A percentile compares a stretch with the other conserved stretches of the same genome.
Evolutionary conservation across 1,140 invertebrate genomes (phyloP).

Genomic region (Dysdera silvatica): DNA sequence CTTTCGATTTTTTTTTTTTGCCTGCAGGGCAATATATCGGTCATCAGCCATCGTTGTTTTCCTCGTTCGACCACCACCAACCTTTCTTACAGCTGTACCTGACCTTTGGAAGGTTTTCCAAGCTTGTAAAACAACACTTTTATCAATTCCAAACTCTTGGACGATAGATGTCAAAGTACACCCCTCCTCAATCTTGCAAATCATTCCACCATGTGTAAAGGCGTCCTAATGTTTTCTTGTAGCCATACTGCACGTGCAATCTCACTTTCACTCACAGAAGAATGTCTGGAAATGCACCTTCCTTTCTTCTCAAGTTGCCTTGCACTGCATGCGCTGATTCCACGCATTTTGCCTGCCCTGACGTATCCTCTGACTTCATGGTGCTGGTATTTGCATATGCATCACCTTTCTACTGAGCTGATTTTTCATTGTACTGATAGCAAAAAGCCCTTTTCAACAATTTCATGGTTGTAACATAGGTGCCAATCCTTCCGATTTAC

Average conservation of each 20-base stretch:
- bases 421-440: too few species aligned
- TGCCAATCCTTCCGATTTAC: too few species aligned
- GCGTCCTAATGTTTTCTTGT: not conserved
- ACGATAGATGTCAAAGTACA: not conserved
- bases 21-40: too few species aligned
- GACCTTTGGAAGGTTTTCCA: not conserved
- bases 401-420: too few species aligned
- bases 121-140: not conserved
- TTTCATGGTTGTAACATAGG: too few species aligned
- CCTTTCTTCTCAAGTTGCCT: not conserved
- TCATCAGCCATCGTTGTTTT: not conserved
- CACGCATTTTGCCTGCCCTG: not conserved
- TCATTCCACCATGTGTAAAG: not conserved
- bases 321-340: not conserved
- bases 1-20: too few species aligned
- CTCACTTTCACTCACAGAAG: too few species aligned
- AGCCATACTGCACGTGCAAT: too few species aligned
- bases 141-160: not conserved
- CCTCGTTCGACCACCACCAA: not conserved
- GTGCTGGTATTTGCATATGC: too few species aligned
- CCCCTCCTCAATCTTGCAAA: too few species aligned
- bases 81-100: not conserved
- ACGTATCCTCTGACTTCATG: not conserved
- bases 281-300: not conserved
- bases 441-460: too few species aligned